Percentiles rank a stretch among this genome's conserved stretches.
These are phyloP conservation scores for Botia kubotai DNA, from an alignment of 2,797 vertebrate genomes.

Conservation along the genomic window DNA sequence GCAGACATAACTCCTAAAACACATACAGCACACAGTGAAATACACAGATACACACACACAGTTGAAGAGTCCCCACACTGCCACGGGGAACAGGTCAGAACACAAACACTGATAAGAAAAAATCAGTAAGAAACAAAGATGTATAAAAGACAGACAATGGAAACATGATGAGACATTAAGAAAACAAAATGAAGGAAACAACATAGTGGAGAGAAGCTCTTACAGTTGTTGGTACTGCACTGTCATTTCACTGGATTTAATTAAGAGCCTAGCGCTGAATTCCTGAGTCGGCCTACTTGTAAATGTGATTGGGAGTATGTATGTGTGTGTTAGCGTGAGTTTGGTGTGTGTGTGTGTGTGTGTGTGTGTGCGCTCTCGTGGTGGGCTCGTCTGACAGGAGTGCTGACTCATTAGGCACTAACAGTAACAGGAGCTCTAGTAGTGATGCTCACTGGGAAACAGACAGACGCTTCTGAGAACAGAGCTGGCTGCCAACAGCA, in stretches of 20 bases:
- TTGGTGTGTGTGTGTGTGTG: conserved; percentile 5
- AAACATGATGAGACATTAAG: conserved; percentile 20
- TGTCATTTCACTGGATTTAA: neutral
- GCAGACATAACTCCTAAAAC: conserved; percentile 80
- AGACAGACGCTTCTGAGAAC: conserved; percentile 44
- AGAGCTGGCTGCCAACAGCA: conserved; percentile 40
- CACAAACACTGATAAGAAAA: conserved; percentile 47
- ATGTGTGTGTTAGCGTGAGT: too few relatives aligned
- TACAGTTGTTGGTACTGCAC: conserved; percentile 32
- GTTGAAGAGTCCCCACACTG: conserved; percentile 38
- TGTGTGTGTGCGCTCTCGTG: conserved; percentile 6
- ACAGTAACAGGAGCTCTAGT: conserved; percentile 46
- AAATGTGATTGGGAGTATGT: too few relatives aligned
- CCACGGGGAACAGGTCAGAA: conserved; percentile 37
- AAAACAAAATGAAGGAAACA: conserved; percentile 49
- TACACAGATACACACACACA: conserved; percentile 56
- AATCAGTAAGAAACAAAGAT: conserved; percentile 37
- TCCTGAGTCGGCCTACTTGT: neutral
- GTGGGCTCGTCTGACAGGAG: conserved; percentile 43
- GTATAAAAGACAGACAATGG: conserved; percentile 23
- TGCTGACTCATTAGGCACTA: conserved; percentile 59
- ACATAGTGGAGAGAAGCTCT: conserved; percentile 30
- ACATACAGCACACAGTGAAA: conserved; percentile 74
- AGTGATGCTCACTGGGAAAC: conserved; percentile 51
- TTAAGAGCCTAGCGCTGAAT: neutral